A percentile compares a stretch with the other conserved stretches of the same genome.
These are phyloP conservation scores for Noctua pronuba DNA, from an alignment of 2,888 invertebrate species.

Conservation along the genomic window DNA sequence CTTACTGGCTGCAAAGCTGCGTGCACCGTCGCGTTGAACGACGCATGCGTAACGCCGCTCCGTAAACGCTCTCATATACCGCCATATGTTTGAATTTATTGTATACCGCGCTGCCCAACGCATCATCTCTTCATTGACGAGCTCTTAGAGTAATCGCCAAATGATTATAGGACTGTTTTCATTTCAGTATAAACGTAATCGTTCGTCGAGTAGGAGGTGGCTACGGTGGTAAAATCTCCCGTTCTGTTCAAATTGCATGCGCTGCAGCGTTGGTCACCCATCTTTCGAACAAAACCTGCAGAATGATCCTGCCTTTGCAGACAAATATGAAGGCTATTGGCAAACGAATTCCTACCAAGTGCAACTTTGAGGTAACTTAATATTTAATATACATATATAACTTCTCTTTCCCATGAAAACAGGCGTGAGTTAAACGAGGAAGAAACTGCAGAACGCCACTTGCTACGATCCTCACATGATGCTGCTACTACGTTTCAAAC, in stretches of 20 bases:
- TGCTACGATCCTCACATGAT: neutral
- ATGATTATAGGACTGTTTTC: neutral
- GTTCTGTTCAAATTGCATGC: conserved; percentile 87
- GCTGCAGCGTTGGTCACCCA: conserved; percentile 85
- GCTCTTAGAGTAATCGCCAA: too few relatives aligned
- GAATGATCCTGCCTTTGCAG: conserved; percentile 91
- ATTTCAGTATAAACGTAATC: conserved; percentile 91
- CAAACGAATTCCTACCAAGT: conserved; percentile 87
- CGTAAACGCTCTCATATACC: too few relatives aligned
- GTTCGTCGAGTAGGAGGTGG: conserved; percentile 80
- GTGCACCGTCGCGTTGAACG: too few relatives aligned
- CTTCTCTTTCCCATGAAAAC: neutral
- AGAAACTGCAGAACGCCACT: neutral
- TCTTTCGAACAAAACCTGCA: conserved; percentile 91
- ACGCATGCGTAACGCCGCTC: too few relatives aligned
- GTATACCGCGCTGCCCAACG: too few relatives aligned
- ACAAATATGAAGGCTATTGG: conserved; percentile 91
- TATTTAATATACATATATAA: too few relatives aligned
- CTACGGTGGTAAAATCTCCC: conserved; percentile 94
- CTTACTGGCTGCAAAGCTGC: too few relatives aligned
- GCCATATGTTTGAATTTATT: too few relatives aligned
- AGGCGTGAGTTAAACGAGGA: neutral
- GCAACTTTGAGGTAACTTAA: conserved; percentile 87
- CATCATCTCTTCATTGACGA: too few relatives aligned
- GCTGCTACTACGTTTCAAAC: too few relatives aligned